Evolutionary conservation across 2,113 vertebrate genomes (phyloP).

Genomic region (Dasyurus viverrinus): DNA sequence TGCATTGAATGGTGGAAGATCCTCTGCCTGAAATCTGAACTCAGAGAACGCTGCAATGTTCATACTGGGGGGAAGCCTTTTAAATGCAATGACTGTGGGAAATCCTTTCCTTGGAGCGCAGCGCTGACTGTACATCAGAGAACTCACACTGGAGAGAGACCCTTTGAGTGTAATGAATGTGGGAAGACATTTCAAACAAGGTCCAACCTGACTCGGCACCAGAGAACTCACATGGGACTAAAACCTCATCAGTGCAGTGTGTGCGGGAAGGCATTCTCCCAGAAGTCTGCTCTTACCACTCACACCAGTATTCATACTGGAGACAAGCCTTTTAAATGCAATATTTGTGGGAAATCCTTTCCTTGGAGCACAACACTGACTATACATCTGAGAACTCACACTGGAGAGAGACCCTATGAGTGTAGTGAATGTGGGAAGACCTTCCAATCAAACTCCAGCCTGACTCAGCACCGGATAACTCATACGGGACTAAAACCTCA

Average conservation of each 20-base stretch:
- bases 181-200: slow-evolving; percentile 65
- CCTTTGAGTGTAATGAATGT: too few relatives aligned
- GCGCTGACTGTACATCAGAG: slow-evolving; percentile 59
- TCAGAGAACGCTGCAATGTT: slow-evolving; percentile 39
- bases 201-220: slow-evolving; percentile 67
- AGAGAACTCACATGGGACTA: slow-evolving; percentile 73
- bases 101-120: slow-evolving; percentile 71
- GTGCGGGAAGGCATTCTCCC: slow-evolving; percentile 77
- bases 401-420: background rate
- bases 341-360: background rate
- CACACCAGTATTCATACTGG: slow-evolving; percentile 70
- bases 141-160: slow-evolving; percentile 59
- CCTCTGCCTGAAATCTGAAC: slow-evolving; percentile 45
- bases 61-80: slow-evolving; percentile 58
- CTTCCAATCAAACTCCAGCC: too few relatives aligned
- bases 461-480: too few relatives aligned
- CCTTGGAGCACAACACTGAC: background rate
- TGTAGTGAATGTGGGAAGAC: too few relatives aligned
- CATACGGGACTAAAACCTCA: too few relatives aligned
- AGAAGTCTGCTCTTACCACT: slow-evolving; percentile 74
- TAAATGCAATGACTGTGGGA: slow-evolving; percentile 58
- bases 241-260: slow-evolving; percentile 63
- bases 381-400: slow-evolving; percentile 38
- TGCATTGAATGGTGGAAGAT: slow-evolving; percentile 69
- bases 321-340: background rate